Evolutionary conservation across 1,140 invertebrate species (phyloP).

Genomic region (Acyrthosiphon pisum): DNA sequence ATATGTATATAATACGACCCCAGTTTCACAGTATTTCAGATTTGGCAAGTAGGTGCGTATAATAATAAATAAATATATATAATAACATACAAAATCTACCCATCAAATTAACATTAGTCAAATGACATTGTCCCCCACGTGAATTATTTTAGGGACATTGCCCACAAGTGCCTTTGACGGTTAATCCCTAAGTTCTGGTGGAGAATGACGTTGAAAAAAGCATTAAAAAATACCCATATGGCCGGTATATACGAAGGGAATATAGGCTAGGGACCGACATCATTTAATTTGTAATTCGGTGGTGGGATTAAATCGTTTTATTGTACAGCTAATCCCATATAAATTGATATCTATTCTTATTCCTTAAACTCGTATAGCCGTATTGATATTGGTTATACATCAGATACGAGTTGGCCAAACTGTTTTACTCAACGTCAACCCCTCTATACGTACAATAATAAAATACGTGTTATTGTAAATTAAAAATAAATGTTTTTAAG

Average conservation of each 20-base stretch:
- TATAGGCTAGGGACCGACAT: conserved; percentile 30
- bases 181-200: conserved; percentile 40
- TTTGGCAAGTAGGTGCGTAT: neutral
- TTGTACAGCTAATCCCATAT: conserved; percentile 10
- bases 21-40: neutral
- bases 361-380: neutral
- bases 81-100: conserved; percentile 40
- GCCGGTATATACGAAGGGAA: conserved; percentile 29
- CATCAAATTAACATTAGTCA: conserved; percentile 51
- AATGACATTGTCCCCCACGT: conserved; percentile 22
- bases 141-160: conserved; percentile 18
- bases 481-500: neutral
- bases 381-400: neutral
- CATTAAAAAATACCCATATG: conserved; percentile 42
- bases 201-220: conserved; percentile 33
- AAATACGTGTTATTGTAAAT: neutral
- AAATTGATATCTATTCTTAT: conserved; percentile 42
- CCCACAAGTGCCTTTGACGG: conserved; percentile 46
- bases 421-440: neutral
- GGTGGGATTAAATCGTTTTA: conserved; percentile 43
- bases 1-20: neutral
- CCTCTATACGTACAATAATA: neutral
- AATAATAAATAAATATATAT: conserved; percentile 40
- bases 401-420: neutral
- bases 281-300: conserved; percentile 49